Conservation (phyloP, 2,888 invertebrate genomes). For the Dynastes grantii region DNA sequence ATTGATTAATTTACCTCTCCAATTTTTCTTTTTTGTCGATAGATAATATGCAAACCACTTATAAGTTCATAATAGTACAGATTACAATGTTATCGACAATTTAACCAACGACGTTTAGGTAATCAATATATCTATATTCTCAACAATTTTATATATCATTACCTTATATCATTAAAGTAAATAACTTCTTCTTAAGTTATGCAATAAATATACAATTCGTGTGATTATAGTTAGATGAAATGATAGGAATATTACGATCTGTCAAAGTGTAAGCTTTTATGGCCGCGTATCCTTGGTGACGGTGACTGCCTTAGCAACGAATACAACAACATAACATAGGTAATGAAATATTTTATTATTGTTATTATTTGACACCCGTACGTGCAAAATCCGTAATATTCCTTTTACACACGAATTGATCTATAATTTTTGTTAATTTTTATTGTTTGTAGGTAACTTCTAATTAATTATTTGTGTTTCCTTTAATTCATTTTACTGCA, state of each 20-base stretch:
- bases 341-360: conserved; percentile 63
- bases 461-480: conserved; percentile 46
- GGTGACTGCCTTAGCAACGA: conserved; percentile 71
- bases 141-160: conserved; percentile 23
- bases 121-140: conserved; percentile 41
- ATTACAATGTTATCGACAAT: conserved; percentile 39
- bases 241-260: conserved; percentile 60
- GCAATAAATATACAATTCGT: background rate
- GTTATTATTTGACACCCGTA: conserved; percentile 50
- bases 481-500: conserved; percentile 50
- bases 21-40: background rate
- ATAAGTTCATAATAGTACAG: conserved; percentile 21
- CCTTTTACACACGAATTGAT: background rate
- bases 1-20: conserved; percentile 12
- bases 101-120: conserved; percentile 40
- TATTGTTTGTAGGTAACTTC: conserved; percentile 51
- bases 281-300: conserved; percentile 71
- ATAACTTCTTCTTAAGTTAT: background rate
- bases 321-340: conserved; percentile 72
- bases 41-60: conserved; percentile 8
- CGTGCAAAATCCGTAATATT: conserved; percentile 30
- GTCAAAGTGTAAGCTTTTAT: conserved; percentile 67
- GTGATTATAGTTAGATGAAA: background rate
- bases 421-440: conserved; percentile 49
- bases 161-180: background rate